Evolutionary conservation across 2,797 vertebrate species (phyloP).

Genomic region (Sebastes minor): DNA sequence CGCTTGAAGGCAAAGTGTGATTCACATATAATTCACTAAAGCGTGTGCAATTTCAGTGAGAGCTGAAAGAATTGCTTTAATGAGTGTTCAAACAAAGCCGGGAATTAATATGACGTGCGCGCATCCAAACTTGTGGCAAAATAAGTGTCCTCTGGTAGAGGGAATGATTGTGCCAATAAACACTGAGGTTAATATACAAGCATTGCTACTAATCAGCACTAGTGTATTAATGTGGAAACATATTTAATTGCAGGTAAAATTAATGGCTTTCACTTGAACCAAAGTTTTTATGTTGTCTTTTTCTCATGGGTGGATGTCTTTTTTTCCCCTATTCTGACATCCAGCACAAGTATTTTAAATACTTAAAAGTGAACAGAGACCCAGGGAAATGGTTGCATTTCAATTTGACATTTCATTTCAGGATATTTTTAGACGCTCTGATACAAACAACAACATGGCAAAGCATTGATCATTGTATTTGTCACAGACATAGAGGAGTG

Average conservation of each 20-base stretch:
- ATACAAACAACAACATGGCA: constrained; percentile 66
- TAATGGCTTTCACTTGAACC: background rate
- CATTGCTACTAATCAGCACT: constrained; percentile 2
- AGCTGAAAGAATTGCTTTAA: constrained; percentile 53
- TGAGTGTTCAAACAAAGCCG: constrained; percentile 58
- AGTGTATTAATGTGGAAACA: constrained; percentile 6
- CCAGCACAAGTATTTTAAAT: constrained; percentile 25
- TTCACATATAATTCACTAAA: constrained; percentile 58
- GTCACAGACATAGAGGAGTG: constrained; percentile 48
- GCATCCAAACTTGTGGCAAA: constrained; percentile 39
- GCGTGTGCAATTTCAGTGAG: constrained; percentile 50
- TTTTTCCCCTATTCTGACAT: constrained; percentile 1
- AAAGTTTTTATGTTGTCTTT: background rate
- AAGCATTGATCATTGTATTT: constrained; percentile 70
- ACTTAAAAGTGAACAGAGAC: constrained; percentile 29
- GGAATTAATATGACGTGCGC: constrained; percentile 50
- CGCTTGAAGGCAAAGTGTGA: constrained; percentile 61
- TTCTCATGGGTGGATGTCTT: background rate
- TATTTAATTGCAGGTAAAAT: constrained; percentile 9
- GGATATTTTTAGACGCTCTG: constrained; percentile 73
- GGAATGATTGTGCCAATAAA: constrained; percentile 28
- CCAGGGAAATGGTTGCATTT: constrained; percentile 44
- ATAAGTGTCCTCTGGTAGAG: constrained; percentile 28
- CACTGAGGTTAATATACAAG: constrained; percentile 21
- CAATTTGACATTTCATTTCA: constrained; percentile 60